phyloP scores from a whole-genome alignment of 1,140 invertebrate genomes.

The Diabrotica virgifera region DNA sequence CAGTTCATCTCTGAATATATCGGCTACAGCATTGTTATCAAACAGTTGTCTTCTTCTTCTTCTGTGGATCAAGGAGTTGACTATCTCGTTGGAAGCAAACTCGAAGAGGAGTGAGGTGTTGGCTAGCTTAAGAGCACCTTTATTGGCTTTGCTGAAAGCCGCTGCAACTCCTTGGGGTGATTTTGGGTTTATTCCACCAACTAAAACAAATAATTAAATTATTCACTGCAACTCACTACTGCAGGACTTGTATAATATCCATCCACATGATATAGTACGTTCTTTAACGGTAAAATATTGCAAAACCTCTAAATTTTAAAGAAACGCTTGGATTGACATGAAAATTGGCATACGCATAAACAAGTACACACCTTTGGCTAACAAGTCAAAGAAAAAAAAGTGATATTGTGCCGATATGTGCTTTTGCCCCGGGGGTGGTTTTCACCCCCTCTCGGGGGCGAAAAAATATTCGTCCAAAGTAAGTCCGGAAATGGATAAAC shows the following conservation, averaged over 20 bases:
- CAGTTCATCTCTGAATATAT: slow-evolving; percentile 64
- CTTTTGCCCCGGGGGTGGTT: no score
- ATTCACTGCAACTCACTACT: neutral
- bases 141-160: slow-evolving; percentile 84
- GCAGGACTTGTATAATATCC: neutral
- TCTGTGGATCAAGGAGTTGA: slow-evolving; percentile 63
- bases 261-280: no score
- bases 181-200: slow-evolving; percentile 75
- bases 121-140: slow-evolving; percentile 73
- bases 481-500: no score
- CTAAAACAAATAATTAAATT: slow-evolving; percentile 49
- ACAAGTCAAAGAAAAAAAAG: no score
- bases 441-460: no score
- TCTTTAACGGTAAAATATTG: no score
- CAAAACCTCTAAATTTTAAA: no score
- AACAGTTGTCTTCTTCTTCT: slow-evolving; percentile 19
- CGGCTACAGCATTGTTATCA: slow-evolving; percentile 46
- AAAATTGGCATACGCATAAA: no score
- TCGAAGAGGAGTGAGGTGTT: slow-evolving; percentile 87
- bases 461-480: no score
- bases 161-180: slow-evolving; percentile 82
- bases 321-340: no score
- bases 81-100: slow-evolving; percentile 79
- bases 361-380: no score
- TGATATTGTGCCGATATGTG: no score